Conservation (phyloP, 2,797 vertebrate species). For the Brachyrhaphis roseni region DNA sequence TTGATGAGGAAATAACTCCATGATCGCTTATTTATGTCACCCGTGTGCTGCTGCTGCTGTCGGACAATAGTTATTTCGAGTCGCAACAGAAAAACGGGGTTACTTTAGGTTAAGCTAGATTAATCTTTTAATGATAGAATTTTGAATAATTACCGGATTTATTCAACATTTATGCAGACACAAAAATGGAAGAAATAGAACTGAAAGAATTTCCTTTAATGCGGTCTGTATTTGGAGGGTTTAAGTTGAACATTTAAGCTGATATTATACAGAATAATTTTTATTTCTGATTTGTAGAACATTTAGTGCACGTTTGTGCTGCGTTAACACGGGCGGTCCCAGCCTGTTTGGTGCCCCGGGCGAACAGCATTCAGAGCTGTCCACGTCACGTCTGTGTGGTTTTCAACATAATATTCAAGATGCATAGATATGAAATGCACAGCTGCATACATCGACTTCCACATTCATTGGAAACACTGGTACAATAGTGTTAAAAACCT, state of each 20-base stretch:
- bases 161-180: not conserved
- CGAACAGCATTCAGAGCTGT: not conserved
- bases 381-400: too few relatives aligned
- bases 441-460: not conserved
- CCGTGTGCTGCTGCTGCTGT: not conserved
- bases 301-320: not conserved
- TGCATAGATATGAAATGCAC: not conserved
- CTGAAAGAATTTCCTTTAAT: not conserved
- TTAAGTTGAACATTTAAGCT: not conserved
- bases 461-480: not conserved
- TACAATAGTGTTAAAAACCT: not conserved
- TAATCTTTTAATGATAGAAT: not conserved
- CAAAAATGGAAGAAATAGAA: not conserved
- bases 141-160: not conserved
- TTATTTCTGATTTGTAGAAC: not conserved
- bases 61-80: not conserved
- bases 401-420: not conserved
- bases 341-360: too few relatives aligned
- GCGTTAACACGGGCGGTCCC: not conserved
- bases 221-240: not conserved
- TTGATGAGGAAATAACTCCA: not conserved
- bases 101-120: not conserved
- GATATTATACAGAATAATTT: not conserved
- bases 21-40: not conserved
- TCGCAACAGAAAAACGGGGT: not conserved